Evolutionary conservation across 2,113 vertebrate species (phyloP).

Genomic region (Rhinolophus sinicus): DNA sequence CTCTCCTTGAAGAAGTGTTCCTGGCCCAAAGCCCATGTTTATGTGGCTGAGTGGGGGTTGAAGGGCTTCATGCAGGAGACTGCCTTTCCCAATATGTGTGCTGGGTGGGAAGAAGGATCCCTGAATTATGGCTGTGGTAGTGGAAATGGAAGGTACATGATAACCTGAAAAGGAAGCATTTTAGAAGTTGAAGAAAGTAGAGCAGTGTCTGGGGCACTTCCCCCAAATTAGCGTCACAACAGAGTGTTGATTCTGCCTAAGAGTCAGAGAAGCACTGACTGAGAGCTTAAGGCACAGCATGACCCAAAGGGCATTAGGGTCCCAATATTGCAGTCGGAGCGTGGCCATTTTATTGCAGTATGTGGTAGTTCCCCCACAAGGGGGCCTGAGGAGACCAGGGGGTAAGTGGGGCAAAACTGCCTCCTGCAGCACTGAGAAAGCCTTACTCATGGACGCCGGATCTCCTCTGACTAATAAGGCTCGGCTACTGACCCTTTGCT

Average conservation of each 20-base stretch:
- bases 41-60: accelerated
- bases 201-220: not conserved
- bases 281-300: too few species aligned
- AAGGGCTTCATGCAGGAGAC: not conserved
- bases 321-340: not conserved
- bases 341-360: not conserved
- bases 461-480: constrained; percentile 52
- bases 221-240: not conserved
- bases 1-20: not conserved
- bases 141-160: not conserved
- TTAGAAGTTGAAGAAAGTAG: not conserved
- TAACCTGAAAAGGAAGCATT: not conserved
- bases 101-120: not conserved
- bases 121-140: not conserved
- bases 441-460: not conserved
- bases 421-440: not conserved
- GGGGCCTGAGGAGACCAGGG: not conserved
- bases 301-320: too few species aligned
- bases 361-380: too few species aligned
- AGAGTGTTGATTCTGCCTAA: not conserved
- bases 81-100: not conserved
- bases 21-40: not conserved
- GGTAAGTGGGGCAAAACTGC: not conserved
- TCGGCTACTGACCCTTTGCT: not conserved
- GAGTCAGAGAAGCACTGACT: not conserved